Evolutionary conservation across 2,888 invertebrate species (phyloP).

Genomic region (Coleophora flavipennella): DNA sequence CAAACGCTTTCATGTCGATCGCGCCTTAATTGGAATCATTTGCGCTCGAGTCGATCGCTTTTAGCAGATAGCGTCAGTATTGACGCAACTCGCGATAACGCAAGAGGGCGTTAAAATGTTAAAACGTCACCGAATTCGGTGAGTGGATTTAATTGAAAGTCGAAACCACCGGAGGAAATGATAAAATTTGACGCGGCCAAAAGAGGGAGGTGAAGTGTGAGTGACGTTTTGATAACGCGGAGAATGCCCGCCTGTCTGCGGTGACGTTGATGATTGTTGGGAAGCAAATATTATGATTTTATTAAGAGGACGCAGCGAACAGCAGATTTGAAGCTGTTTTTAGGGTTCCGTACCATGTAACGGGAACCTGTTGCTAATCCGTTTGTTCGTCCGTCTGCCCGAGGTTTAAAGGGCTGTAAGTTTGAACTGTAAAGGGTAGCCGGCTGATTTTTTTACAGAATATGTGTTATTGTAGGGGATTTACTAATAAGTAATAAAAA

Average conservation of each 20-base stretch:
- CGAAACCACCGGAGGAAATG: conserved; percentile 15
- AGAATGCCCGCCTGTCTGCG: not conserved
- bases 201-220: conserved; percentile 1
- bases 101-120: conserved; percentile 46
- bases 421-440: no score
- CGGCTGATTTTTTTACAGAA: no score
- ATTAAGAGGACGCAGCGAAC: no score
- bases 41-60: conserved; percentile 36
- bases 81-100: conserved; percentile 58
- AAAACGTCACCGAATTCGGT: conserved; percentile 24
- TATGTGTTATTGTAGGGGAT: no score
- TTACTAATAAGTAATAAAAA: no score
- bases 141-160: conserved; percentile 47
- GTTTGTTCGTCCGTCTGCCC: no score
- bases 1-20: conserved; percentile 2
- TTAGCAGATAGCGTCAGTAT: conserved; percentile 53
- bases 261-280: not conserved
- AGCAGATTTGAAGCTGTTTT: not conserved
- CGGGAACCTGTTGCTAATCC: no score
- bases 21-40: conserved; percentile 49
- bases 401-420: no score
- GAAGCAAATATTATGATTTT: not conserved
- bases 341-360: no score
- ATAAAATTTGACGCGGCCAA: conserved; percentile 6
- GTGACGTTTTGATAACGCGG: not conserved